These are phyloP conservation scores for Aporophyla lueneburgensis DNA, from an alignment of 2,888 invertebrate species.

Conservation along the genomic window DNA sequence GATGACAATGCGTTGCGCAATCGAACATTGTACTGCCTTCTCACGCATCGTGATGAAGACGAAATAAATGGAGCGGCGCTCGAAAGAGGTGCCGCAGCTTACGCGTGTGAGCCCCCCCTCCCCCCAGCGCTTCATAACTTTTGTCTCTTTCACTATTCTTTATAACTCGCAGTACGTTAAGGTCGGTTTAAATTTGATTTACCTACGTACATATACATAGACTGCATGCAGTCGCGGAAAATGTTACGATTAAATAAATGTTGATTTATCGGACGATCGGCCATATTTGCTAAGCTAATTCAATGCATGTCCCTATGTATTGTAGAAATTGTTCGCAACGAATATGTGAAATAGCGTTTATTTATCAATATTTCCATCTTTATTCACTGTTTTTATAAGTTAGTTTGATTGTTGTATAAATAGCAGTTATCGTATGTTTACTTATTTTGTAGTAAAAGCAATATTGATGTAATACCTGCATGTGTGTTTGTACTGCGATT, in stretches of 20 bases:
- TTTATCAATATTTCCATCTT: slow-evolving; percentile 15
- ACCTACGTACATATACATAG: too few species aligned
- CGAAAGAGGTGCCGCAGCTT: too few species aligned
- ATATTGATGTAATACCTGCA: slow-evolving; percentile 3
- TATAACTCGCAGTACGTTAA: too few species aligned
- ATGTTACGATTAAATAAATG: slow-evolving; percentile 19
- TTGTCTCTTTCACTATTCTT: too few species aligned
- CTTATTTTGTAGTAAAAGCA: slow-evolving; percentile 1
- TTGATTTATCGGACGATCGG: slow-evolving; percentile 25
- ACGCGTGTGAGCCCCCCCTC: too few species aligned
- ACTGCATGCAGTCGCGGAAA: slow-evolving; percentile 1
- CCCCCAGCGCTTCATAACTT: too few species aligned
- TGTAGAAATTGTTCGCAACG: slow-evolving; percentile 16
- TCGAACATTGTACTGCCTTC: too few species aligned
- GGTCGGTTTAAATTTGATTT: too few species aligned
- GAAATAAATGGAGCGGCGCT: too few species aligned
- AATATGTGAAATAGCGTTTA: not conserved
- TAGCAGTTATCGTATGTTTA: not conserved
- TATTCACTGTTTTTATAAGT: slow-evolving; percentile 1
- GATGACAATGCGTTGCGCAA: too few species aligned
- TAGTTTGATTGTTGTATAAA: slow-evolving; percentile 3
- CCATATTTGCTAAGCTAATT: slow-evolving; percentile 11
- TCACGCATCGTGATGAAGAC: too few species aligned
- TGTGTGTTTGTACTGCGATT: not conserved
- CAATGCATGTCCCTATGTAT: slow-evolving; percentile 16